Conservation (phyloP, 2,113 vertebrate species). For the Syngnathus floridae region DNA sequence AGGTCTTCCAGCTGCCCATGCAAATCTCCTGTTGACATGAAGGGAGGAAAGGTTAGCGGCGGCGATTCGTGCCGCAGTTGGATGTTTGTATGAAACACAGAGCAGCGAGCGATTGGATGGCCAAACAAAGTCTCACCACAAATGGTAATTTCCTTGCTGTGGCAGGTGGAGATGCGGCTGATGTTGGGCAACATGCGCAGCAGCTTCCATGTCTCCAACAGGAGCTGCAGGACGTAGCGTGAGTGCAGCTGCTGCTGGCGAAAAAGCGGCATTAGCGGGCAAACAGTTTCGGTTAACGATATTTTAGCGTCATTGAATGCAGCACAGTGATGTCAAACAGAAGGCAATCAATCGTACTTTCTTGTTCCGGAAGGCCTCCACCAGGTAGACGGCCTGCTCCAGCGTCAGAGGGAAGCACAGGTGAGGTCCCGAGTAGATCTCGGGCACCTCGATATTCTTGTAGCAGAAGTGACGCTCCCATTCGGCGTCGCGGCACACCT, state of each 20-base stretch:
- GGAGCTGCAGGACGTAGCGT: constrained; percentile 85
- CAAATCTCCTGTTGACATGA: constrained; percentile 77
- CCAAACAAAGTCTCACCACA: constrained; percentile 73
- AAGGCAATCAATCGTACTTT: constrained; percentile 69
- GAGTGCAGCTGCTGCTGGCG: constrained; percentile 90
- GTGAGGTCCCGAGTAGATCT: constrained; percentile 79
- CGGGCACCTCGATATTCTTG: constrained; percentile 77
- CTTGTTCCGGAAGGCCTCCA: constrained; percentile 90
- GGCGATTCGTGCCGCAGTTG: neutral
- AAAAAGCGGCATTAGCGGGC: constrained; percentile 22
- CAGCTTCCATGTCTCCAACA: constrained; percentile 81
- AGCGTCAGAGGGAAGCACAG: constrained; percentile 84
- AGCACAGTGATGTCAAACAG: neutral
- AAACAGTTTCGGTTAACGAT: no score
- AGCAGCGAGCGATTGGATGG: neutral
- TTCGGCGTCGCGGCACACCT: constrained; percentile 68
- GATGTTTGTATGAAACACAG: neutral
- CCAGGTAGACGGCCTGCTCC: constrained; percentile 75
- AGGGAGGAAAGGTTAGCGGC: neutral
- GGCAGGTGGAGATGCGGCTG: constrained; percentile 83
- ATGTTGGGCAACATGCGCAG: constrained; percentile 87
- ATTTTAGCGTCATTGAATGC: neutral
- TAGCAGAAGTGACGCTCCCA: constrained; percentile 77
- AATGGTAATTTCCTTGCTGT: constrained; percentile 88
- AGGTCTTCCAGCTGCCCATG: constrained; percentile 90